Percentiles rank a stretch among this genome's conserved stretches.
These are phyloP conservation scores for Falcaria lacertinaria DNA, from an alignment of 2,888 invertebrate genomes.

Conservation along the genomic window DNA sequence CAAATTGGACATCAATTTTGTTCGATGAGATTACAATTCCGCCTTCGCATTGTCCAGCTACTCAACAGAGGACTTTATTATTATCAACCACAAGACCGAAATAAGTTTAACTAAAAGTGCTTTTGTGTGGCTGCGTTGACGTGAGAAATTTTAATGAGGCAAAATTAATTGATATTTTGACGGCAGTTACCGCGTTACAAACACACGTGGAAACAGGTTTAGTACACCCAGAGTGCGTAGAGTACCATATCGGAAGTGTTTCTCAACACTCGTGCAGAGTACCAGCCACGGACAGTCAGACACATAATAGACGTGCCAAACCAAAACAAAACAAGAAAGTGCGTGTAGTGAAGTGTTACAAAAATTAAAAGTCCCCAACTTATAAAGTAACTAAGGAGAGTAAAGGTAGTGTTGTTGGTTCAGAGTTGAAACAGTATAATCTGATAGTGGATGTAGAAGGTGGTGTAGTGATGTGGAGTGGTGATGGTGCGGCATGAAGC, in stretches of 20 bases:
- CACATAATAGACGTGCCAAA: no score
- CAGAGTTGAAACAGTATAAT: no score
- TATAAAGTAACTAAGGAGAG: no score
- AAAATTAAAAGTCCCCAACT: no score
- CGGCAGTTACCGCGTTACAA: slow-evolving; percentile 26
- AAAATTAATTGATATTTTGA: slow-evolving; percentile 64
- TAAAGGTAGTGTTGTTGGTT: no score
- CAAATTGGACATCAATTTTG: slow-evolving; percentile 55
- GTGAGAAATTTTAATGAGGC: slow-evolving; percentile 52
- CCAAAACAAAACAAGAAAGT: no score
- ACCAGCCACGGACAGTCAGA: not conserved
- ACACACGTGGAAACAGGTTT: slow-evolving; percentile 33
- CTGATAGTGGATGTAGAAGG: slow-evolving; percentile 1
- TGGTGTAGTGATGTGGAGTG: slow-evolving; percentile 23
- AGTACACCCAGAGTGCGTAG: slow-evolving; percentile 8
- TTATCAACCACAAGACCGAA: not conserved
- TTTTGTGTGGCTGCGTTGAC: slow-evolving; percentile 27
- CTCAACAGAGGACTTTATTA: slow-evolving; percentile 19
- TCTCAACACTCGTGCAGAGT: not conserved
- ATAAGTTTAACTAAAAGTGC: slow-evolving; percentile 1
- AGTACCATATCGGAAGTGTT: not conserved
- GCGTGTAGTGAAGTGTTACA: no score
- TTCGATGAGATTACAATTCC: slow-evolving; percentile 61
- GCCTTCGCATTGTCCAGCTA: slow-evolving; percentile 8
- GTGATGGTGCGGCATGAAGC: slow-evolving; percentile 48